These are phyloP conservation scores for Petromus typicus DNA, from an alignment of 2,113 vertebrate genomes.

Conservation along the genomic window DNA sequence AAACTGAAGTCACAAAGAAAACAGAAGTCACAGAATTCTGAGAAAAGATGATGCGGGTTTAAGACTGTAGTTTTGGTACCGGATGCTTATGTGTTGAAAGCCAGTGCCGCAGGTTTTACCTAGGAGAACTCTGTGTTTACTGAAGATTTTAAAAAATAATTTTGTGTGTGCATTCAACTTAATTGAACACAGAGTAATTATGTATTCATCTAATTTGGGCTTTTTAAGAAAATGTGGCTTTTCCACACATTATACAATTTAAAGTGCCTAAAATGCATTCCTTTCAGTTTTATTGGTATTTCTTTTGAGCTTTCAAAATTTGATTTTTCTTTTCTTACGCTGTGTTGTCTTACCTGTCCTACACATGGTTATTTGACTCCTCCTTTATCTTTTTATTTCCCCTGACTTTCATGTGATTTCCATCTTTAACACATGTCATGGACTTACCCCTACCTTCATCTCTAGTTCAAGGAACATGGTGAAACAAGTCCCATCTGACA, in stretches of 20 bases:
- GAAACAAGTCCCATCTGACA: constrained; percentile 87
- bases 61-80: constrained; percentile 49
- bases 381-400: constrained; percentile 78
- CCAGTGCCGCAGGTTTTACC: not conserved
- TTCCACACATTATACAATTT: constrained; percentile 64
- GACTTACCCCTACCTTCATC: constrained; percentile 75
- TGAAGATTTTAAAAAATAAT: not conserved
- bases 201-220: constrained; percentile 37
- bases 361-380: constrained; percentile 81
- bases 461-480: constrained; percentile 86
- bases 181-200: constrained; percentile 45
- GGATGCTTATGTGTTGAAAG: constrained; percentile 26
- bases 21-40: constrained; percentile 28
- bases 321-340: constrained; percentile 50
- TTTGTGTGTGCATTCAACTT: constrained; percentile 42
- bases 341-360: constrained; percentile 83
- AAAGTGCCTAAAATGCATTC: constrained; percentile 70
- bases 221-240: constrained; percentile 49
- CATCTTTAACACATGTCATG: constrained; percentile 82
- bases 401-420: constrained; percentile 78
- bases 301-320: constrained; percentile 24
- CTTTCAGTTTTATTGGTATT: constrained; percentile 62
- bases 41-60: constrained; percentile 48
- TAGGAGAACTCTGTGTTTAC: constrained; percentile 34
- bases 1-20: constrained; percentile 17